Conservation (phyloP, 2,888 invertebrate species). For the Plagodis pulveraria region DNA sequence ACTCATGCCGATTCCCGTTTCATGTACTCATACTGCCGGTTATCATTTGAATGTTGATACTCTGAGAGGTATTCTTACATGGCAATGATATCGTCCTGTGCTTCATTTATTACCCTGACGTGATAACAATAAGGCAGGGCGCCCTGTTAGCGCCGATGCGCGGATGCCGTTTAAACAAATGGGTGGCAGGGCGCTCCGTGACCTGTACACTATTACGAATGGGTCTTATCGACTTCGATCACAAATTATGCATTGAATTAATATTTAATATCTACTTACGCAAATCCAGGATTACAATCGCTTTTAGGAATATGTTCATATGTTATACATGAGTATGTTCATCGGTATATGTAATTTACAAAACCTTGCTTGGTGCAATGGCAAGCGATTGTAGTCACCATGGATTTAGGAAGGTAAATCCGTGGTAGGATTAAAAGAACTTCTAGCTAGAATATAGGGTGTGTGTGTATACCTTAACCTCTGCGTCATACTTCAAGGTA, state of each 20-base stretch:
- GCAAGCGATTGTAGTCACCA: no score
- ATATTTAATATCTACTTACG: constrained; percentile 44
- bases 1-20: constrained; percentile 59
- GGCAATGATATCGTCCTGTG: constrained; percentile 64
- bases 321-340: no score
- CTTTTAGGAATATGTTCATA: constrained; percentile 1
- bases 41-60: constrained; percentile 67
- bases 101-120: constrained; percentile 76
- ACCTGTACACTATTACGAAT: constrained; percentile 59
- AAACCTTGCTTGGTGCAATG: no score
- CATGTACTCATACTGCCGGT: constrained; percentile 51
- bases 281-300: constrained; percentile 29
- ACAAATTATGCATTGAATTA: constrained; percentile 51
- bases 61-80: constrained; percentile 52
- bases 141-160: constrained; percentile 62
- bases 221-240: constrained; percentile 49
- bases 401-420: no score
- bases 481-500: no score
- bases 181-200: constrained; percentile 64
- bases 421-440: no score
- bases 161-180: constrained; percentile 65
- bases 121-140: constrained; percentile 73
- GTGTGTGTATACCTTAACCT: no score
- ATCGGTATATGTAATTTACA: no score
- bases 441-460: no score